Evolutionary conservation across 2,113 vertebrate species (phyloP), one percentile per base, ranked within the genome.

Genomic region (Bucco capensis): DNA sequence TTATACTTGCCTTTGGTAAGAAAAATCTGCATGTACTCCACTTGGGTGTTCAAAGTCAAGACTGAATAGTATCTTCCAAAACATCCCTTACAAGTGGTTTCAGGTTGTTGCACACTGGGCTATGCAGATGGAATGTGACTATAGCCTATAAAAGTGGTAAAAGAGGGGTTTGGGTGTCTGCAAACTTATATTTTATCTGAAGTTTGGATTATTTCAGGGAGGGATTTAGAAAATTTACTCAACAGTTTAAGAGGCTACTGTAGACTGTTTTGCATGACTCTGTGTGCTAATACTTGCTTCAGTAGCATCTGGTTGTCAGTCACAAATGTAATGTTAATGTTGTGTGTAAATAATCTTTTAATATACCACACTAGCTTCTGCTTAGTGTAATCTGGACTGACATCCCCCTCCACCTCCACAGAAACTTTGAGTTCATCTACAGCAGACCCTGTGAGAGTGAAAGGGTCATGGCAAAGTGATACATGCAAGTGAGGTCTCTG

Each of bases 351-450:
- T 16, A 21, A 35, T 50, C 17, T 77, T 76, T 60, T 24, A 67
- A 11, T 50, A 15, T 70, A 33, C 6, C 8, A 19, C 18, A 25
- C 16, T 38, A 46, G 10, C 9, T 44, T 54, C 35, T 61, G 37
- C 40, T 40, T 23, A 44, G 40, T 54, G 25, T 57, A 33, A 54
- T 38, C 46, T 66, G 19, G 40, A 25, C 31, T 50, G 13, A 12
- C 0, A 22, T 5, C 2, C 7, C 5, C 7, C 4, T 3, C 5
- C 27, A 1, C 1, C 5, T 5, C 31, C 17, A 28, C n/a, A 31
- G 60, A 42, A 81, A 14, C 19, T 70, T 64, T 40, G n/a, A 64
- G 22, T 6, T 69, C 4, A 61, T 78, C 87, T 75, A 23, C 25
- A 76, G 37, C 8, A 57, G 37, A 44, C 35, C 9, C 13, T 69